phyloP scores from a whole-genome alignment of 2,888 invertebrate species.

The Lingula anatina region DNA sequence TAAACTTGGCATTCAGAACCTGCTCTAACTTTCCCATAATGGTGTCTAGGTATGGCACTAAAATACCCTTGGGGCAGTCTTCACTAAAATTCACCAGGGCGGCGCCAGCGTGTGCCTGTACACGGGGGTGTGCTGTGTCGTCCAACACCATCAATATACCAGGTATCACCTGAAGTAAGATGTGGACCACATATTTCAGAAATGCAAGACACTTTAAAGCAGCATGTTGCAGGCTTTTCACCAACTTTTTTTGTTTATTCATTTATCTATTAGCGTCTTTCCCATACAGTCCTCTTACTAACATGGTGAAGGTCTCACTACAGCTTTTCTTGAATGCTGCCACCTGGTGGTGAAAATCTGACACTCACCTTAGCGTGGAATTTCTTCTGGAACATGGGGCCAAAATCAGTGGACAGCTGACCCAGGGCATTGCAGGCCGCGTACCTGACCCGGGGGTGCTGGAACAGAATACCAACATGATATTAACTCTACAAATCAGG shows the following conservation, averaged over 20 bases:
- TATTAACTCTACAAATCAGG: no score
- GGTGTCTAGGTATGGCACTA: constrained; percentile 83
- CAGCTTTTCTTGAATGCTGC: no score
- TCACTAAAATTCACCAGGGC: constrained; percentile 99
- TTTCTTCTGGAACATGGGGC: constrained; percentile 93
- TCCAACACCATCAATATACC: constrained; percentile 83
- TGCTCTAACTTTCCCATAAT: constrained; percentile 77
- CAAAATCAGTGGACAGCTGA: constrained; percentile 98
- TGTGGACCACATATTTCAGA: no score
- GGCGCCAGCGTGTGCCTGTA: constrained; percentile 85
- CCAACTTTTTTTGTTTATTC: no score
- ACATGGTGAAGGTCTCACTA: no score
- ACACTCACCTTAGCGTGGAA: constrained; percentile 79
- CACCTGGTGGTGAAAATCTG: not conserved
- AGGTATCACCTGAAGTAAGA: constrained; percentile 68
- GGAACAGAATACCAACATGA: constrained; percentile 27
- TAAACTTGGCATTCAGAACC: constrained; percentile 83
- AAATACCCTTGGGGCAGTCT: constrained; percentile 92
- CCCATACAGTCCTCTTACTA: no score
- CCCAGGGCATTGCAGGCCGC: constrained; percentile 98
- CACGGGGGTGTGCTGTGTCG: constrained; percentile 86
- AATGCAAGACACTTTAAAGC: no score
- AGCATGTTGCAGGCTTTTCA: no score
- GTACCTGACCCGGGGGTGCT: constrained; percentile 89
- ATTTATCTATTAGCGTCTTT: no score